Base-by-base conservation (phyloP, 2,113 vertebrate species). In the Hemibagrus wyckioides region DNA sequence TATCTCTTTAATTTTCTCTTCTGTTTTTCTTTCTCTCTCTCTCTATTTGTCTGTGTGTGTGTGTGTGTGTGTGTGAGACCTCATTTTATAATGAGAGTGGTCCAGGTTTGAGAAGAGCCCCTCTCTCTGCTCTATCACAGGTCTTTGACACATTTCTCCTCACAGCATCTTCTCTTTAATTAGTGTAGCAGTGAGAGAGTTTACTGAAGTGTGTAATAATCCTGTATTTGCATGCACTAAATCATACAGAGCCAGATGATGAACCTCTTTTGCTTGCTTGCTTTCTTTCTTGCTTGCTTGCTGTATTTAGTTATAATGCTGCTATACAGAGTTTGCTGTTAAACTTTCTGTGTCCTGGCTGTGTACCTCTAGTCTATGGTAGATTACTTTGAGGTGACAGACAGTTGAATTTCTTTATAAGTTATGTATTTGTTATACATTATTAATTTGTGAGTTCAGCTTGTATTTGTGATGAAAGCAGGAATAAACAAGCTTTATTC, bases 81-180 rank as follows among this genome's bases (percentile, higher is more conserved):
- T 75, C 44, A 8, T 30, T 57, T 85, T 84, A 83, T 69, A 23
- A 83, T 86, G 56, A 86, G 50, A 85, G 83, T 59, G 87, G 50
- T 69, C 52, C 67, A 79, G 69, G 52, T 69, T 79, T 83, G 80
- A 89, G 84, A 86, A 88, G 33, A 83, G 76, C 76, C 84, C 39
- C 57, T 84, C 76, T 86, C 88, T 84, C 81, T 86, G 82, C 80
- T 86, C 50, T 36, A 59, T 89, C 67, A 81, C 88, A 85, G 88
- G 69, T 84, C 81, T 65, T 75, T 88, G 85, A 80, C 86, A 89
- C 85, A 85, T 89, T 89, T 71, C 63, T 39, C 73, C 63, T 79
- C 19, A 36, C 61, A 36, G 77, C 50, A 86, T 56, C 52, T 80
- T 85, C 82, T 33, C 52, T 30, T 59, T 57, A 59, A 71, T 73